A percentile compares a stretch with the other conserved stretches of the same genome.
phyloP scores from a whole-genome alignment of 2,888 invertebrate genomes.

The Trachelus stipa region DNA sequence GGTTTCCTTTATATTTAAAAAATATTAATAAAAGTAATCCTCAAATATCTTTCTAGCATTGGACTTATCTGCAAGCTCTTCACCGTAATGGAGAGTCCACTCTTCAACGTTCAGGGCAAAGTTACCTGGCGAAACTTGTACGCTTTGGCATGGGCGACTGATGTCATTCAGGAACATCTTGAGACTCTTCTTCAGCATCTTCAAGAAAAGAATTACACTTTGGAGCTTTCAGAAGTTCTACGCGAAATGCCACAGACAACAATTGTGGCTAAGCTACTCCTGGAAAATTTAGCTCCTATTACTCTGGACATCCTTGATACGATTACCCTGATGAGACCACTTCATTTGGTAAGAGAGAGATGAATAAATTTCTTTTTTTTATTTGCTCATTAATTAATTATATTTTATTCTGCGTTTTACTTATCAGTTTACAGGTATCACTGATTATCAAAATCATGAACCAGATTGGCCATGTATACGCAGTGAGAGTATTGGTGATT shows the following conservation, averaged over 20 bases:
- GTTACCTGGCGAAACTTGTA: slow-evolving; percentile 45
- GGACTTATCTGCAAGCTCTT: slow-evolving; percentile 56
- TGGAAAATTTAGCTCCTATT: slow-evolving; percentile 49
- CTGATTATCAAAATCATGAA: slow-evolving; percentile 64
- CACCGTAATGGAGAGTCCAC: slow-evolving; percentile 48
- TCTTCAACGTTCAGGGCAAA: slow-evolving; percentile 45
- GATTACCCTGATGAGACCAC: slow-evolving; percentile 41
- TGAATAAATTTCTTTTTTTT: slow-evolving; percentile 1
- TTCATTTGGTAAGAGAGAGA: slow-evolving; percentile 39
- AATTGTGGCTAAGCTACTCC: slow-evolving; percentile 39
- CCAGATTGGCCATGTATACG: slow-evolving; percentile 69
- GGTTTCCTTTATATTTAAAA: neutral
- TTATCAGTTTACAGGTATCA: neutral
- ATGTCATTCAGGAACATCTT: slow-evolving; percentile 44
- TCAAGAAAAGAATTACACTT: slow-evolving; percentile 36
- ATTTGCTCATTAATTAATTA: neutral
- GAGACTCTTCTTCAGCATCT: slow-evolving; percentile 51
- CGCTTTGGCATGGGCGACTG: slow-evolving; percentile 48
- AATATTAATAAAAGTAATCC: neutral
- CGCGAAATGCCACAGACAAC: slow-evolving; percentile 52
- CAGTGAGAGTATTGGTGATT: slow-evolving; percentile 60
- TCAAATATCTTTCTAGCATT: slow-evolving; percentile 47
- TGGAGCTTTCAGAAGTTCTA: slow-evolving; percentile 36
- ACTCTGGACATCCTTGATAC: slow-evolving; percentile 48
- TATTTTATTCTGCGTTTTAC: neutral